Percentiles rank a stretch among this genome's conserved stretches.
Conservation (phyloP, 2,888 invertebrate genomes). For the Dolichomitus sp. region DNA sequence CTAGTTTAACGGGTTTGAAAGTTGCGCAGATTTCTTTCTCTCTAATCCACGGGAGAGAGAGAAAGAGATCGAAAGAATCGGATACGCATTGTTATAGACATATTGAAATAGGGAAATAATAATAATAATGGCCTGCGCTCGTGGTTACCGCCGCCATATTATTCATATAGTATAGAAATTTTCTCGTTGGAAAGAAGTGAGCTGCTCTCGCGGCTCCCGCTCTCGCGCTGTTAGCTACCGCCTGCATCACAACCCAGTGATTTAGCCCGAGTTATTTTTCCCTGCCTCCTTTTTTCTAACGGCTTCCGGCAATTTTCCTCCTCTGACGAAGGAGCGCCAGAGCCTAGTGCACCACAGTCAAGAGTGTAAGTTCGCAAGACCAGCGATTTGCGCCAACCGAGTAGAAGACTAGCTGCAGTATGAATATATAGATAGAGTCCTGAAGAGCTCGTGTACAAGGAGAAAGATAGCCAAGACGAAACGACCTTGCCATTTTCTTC, state of each 20-base stretch:
- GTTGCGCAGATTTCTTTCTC: conserved; percentile 13
- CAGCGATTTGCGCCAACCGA: conserved; percentile 41
- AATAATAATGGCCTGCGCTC: background rate
- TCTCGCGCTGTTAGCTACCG: conserved; percentile 27
- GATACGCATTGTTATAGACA: conserved; percentile 17
- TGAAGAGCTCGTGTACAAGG: conserved; percentile 16
- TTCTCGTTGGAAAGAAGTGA: conserved; percentile 4
- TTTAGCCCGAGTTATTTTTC: conserved; percentile 61
- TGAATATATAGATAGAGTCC: background rate
- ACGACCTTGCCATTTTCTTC: conserved; percentile 68
- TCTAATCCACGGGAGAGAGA: background rate
- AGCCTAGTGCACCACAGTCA: conserved; percentile 22
- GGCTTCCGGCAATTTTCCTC: conserved; percentile 69
- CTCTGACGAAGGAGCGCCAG: conserved; percentile 41
- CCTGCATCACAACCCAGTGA: conserved; percentile 57
- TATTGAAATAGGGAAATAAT: conserved; percentile 23
- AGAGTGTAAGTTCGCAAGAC: conserved; percentile 48
- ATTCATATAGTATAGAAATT: conserved; percentile 22
- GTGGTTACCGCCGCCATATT: background rate
- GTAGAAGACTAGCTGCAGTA: background rate
- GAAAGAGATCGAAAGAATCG: background rate
- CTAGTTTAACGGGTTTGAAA: conserved; percentile 15
- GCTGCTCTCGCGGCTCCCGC: background rate
- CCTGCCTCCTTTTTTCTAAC: conserved; percentile 28
- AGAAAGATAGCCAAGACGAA: conserved; percentile 50